These are phyloP conservation scores for Podarcis cretensis DNA, from an alignment of 2,113 vertebrate genomes.

Conservation along the genomic window DNA sequence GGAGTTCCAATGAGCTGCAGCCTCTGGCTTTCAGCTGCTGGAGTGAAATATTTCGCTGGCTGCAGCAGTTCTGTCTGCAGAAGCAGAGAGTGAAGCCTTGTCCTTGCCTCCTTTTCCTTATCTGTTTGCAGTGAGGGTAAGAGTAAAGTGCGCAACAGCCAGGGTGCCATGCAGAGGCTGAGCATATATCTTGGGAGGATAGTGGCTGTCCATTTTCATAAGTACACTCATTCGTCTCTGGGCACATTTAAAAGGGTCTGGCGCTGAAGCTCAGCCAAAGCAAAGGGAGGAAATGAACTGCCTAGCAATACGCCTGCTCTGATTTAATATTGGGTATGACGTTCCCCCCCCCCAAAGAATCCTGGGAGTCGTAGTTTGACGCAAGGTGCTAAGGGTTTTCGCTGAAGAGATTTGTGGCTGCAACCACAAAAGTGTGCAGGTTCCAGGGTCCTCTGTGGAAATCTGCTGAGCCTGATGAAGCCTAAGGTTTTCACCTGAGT, in stretches of 20 bases:
- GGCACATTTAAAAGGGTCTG: not conserved
- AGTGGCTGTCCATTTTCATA: not conserved
- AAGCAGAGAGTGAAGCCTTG: not conserved
- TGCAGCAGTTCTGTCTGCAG: slow-evolving; percentile 2
- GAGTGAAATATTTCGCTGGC: slow-evolving; percentile 35
- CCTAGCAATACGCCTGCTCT: not conserved
- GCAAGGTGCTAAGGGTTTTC: not conserved
- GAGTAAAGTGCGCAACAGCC: not conserved
- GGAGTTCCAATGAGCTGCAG: slow-evolving; percentile 67
- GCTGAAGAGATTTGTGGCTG: too few species aligned
- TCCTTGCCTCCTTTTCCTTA: not conserved
- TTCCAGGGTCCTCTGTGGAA: not conserved
- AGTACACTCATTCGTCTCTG: not conserved
- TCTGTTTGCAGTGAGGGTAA: not conserved
- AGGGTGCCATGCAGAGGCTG: not conserved
- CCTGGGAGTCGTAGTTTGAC: not conserved
- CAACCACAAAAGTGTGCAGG: not conserved
- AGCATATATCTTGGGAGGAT: not conserved
- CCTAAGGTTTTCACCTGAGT: not conserved
- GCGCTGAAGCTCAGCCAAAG: not conserved
- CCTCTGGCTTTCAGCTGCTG: slow-evolving; percentile 60
- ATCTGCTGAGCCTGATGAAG: not conserved
- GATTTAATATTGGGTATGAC: not conserved
- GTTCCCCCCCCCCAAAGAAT: not conserved
- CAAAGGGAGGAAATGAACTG: not conserved